Evolutionary conservation across 37 sponge, comb jelly and placozoan genomes (phyloP).

Genomic region (Tethya wilhelma): DNA sequence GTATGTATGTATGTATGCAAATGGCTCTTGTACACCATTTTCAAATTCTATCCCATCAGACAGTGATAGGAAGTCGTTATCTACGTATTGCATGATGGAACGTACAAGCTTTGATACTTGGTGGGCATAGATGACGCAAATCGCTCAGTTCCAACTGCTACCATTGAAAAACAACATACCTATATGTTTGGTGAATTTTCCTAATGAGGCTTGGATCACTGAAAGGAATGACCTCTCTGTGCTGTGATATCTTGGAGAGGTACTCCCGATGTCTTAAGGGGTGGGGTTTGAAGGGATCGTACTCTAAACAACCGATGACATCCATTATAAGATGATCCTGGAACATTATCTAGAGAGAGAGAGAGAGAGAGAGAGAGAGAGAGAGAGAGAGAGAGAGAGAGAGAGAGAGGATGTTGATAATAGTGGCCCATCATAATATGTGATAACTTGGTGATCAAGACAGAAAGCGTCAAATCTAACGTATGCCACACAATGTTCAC

Average conservation of each 20-base stretch:
- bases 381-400: not conserved
- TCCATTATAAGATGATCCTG: conserved; percentile 78
- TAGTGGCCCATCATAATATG: too few relatives aligned
- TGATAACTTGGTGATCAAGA: too few relatives aligned
- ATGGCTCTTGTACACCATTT: too few relatives aligned
- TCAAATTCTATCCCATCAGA: too few relatives aligned
- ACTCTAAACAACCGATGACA: conserved; percentile 94
- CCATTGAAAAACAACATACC: not conserved
- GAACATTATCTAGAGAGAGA: conserved; percentile 41
- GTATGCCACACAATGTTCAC: too few relatives aligned
- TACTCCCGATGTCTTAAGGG: conserved; percentile 84
- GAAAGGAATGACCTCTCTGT: conserved; percentile 90
- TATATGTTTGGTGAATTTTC: conserved; percentile 84
- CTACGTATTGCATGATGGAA: too few relatives aligned
- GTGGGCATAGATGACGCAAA: too few relatives aligned
- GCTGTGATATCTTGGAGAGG: conserved; percentile 65
- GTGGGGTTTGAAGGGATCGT: conserved; percentile 73
- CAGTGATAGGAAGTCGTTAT: not conserved
- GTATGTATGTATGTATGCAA: too few relatives aligned
- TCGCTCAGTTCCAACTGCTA: too few relatives aligned
- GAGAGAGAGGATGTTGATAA: not conserved
- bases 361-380: not conserved
- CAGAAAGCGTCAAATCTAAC: too few relatives aligned
- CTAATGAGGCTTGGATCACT: conserved; percentile 74
- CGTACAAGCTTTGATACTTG: too few relatives aligned